Evolutionary conservation across 2,888 invertebrate genomes (phyloP).

Genomic region (Leptopterna dolabrata): DNA sequence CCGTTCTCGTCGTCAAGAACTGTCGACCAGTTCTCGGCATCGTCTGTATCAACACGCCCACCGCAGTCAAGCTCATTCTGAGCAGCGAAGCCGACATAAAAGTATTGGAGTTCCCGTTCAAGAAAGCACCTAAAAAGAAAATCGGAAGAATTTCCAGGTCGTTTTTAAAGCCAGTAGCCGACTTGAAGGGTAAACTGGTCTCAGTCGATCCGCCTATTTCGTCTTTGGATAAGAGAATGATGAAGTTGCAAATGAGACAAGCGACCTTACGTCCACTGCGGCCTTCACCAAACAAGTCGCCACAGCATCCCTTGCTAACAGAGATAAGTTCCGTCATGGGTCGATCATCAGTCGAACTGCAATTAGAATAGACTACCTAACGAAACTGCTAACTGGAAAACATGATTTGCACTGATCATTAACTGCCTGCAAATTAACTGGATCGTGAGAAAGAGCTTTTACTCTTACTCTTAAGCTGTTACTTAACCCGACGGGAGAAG

Average conservation of each 20-base stretch:
- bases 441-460: no score
- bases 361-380: no score
- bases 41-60: neutral
- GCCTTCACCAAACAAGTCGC: neutral
- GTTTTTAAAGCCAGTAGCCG: neutral
- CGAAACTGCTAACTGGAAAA: no score
- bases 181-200: neutral
- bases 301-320: neutral
- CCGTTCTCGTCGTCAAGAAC: neutral
- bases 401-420: no score
- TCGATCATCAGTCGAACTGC: neutral
- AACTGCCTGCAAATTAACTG: no score
- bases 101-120: neutral
- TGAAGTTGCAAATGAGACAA: slow-evolving; percentile 7
- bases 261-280: neutral
- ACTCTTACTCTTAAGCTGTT: no score
- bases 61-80: neutral
- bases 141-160: neutral
- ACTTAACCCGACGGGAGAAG: no score
- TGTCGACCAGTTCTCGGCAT: neutral
- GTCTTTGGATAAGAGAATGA: neutral
- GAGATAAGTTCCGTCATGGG: neutral
- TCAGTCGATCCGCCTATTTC: neutral
- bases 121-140: neutral
- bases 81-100: neutral